A percentile compares a stretch with the other conserved stretches of the same genome.
phyloP scores from a whole-genome alignment of 30 jellyfish, hydroid and myxozoan genomes.

The Turritopsis rubra region DNA sequence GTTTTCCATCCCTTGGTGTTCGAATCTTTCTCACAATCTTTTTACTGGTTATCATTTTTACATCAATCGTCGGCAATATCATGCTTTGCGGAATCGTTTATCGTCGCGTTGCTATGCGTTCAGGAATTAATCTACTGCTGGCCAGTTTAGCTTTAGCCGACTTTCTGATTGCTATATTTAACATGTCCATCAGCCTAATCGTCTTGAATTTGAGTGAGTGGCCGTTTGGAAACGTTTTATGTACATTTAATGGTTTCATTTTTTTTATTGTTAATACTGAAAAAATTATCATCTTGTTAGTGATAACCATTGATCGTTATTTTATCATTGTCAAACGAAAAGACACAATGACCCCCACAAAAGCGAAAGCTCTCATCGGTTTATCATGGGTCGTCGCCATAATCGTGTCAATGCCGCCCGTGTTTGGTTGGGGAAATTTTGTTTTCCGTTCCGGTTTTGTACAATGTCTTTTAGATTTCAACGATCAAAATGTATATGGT shows the following conservation, averaged over 20 bases:
- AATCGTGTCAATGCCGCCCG: conserved; percentile 53
- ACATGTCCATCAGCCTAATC: conserved; percentile 57
- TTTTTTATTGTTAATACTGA: conserved; percentile 55
- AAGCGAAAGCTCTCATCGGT: conserved; percentile 48
- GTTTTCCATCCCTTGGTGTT: conserved; percentile 21
- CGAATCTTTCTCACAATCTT: conserved; percentile 40
- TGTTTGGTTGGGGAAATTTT: conserved; percentile 55
- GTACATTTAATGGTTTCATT: conserved; percentile 60
- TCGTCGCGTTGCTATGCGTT: conserved; percentile 91
- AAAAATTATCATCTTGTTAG: conserved; percentile 62
- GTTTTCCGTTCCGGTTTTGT: conserved; percentile 36
- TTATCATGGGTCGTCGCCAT: conserved; percentile 64
- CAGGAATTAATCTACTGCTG: conserved; percentile 82
- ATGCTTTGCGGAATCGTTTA: conserved; percentile 71
- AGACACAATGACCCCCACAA: conserved; percentile 73
- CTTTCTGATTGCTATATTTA: conserved; percentile 35
- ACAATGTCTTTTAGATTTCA: conserved; percentile 50
- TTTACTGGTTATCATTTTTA: conserved; percentile 40
- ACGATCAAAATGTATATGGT: background rate
- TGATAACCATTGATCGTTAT: conserved; percentile 76
- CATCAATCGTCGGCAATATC: conserved; percentile 61
- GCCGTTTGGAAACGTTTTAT: conserved; percentile 34
- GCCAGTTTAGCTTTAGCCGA: conserved; percentile 90
- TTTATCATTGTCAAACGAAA: conserved; percentile 73
- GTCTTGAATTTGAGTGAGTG: conserved; percentile 40